Conservation (phyloP, 92 coral and sea anemone species). For the Zoanthus gigantus region DNA sequence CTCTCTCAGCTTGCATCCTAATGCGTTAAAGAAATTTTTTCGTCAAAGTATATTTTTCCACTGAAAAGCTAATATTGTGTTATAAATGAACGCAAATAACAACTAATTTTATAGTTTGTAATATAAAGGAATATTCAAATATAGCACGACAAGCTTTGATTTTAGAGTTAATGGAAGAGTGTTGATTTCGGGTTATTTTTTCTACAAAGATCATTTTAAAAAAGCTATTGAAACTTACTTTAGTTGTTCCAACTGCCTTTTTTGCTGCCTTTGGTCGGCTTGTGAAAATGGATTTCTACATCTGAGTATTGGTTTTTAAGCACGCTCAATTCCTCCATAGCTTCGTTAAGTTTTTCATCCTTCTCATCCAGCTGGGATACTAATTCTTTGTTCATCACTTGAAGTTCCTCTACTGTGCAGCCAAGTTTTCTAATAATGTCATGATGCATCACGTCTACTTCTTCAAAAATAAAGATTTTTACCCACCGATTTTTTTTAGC, state of each 20-base stretch:
- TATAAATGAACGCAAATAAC: background rate
- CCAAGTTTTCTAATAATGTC: background rate
- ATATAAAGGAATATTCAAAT: background rate
- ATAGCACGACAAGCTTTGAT: background rate
- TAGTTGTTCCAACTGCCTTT: conserved; percentile 12
- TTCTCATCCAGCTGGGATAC: background rate
- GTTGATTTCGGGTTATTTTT: background rate
- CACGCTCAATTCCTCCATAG: background rate
- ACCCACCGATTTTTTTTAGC: background rate
- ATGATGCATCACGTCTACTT: background rate
- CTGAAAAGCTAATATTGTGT: background rate
- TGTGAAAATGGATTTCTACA: conserved; percentile 3
- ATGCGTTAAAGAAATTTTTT: background rate
- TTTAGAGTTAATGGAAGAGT: background rate
- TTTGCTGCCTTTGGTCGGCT: background rate
- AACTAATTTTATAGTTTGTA: background rate
- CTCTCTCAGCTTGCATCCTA: conserved; percentile 22
- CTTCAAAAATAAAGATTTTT: background rate
- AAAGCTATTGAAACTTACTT: conserved; percentile 11
- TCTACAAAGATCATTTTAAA: background rate
- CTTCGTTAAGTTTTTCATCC: background rate
- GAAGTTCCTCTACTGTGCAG: background rate
- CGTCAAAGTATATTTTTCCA: background rate
- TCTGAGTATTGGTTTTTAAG: background rate
- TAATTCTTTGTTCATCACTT: background rate